Evolutionary conservation across 2,888 invertebrate species (phyloP).

Genomic region (Cephus sareptanus): DNA sequence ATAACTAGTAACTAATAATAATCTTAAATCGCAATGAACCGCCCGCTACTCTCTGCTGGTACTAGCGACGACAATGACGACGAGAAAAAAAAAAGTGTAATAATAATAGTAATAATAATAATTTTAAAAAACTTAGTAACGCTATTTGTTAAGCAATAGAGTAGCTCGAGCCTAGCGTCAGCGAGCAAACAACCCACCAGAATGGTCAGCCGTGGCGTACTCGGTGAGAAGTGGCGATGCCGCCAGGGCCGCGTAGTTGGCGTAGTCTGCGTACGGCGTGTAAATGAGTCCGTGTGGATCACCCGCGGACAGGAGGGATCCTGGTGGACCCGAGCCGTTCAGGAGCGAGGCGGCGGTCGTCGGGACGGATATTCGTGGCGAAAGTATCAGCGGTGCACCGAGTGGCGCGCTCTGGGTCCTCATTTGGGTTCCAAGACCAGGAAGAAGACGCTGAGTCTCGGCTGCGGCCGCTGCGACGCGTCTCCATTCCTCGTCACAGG

Average conservation of each 20-base stretch:
- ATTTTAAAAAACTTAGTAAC: neutral
- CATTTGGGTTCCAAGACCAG: conserved; percentile 75
- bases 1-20: neutral
- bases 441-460: conserved; percentile 82
- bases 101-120: conserved; percentile 22
- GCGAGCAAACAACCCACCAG: conserved; percentile 94
- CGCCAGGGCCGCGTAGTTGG: conserved; percentile 87
- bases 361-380: conserved; percentile 87
- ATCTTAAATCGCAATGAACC: neutral
- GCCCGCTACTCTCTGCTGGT: neutral
- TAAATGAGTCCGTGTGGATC: conserved; percentile 89
- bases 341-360: conserved; percentile 77
- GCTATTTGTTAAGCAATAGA: conserved; percentile 11
- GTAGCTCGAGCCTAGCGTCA: conserved; percentile 70
- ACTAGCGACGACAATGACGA: neutral
- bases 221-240: conserved; percentile 85
- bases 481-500: conserved; percentile 88
- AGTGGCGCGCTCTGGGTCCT: conserved; percentile 79
- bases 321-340: conserved; percentile 73
- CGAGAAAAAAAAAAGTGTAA: neutral
- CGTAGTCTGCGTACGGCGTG: conserved; percentile 89
- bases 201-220: conserved; percentile 89
- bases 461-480: conserved; percentile 84
- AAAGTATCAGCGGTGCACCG: conserved; percentile 92
- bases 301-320: conserved; percentile 75